Conservation (phyloP, 2,888 invertebrate species). For the Protonemura montana region DNA sequence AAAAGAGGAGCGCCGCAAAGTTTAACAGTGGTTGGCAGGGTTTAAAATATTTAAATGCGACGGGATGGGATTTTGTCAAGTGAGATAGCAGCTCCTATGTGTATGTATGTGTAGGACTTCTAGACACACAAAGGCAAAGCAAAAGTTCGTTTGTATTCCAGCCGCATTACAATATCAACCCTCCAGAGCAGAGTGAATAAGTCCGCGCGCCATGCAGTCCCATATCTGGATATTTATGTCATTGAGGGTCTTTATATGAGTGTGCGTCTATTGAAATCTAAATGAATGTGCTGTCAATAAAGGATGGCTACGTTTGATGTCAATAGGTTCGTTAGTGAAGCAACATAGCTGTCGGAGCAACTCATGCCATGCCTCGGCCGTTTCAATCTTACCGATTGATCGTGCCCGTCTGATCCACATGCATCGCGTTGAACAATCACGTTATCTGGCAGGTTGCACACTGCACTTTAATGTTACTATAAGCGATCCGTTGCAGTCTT, state of each 20-base stretch:
- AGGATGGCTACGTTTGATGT: constrained; percentile 12
- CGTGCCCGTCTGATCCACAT: neutral
- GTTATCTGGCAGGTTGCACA: neutral
- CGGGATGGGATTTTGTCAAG: neutral
- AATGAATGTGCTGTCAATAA: constrained; percentile 21
- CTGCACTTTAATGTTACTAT: neutral
- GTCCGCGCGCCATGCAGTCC: neutral
- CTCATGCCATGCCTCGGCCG: neutral
- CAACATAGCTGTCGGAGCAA: neutral
- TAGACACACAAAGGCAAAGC: constrained; percentile 28
- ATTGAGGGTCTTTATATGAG: constrained; percentile 26
- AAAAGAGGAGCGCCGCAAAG: neutral
- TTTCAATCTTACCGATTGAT: neutral
- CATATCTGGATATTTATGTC: constrained; percentile 13
- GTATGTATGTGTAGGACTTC: neutral
- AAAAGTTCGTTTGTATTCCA: neutral
- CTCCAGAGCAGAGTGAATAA: neutral
- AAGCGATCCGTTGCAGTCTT: neutral
- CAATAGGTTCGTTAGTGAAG: neutral
- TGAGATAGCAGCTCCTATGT: neutral
- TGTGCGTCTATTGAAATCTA: constrained; percentile 21
- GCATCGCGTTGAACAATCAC: neutral
- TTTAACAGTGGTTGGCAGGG: constrained; percentile 28
- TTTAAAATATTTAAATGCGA: constrained; percentile 31
- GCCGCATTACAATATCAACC: constrained; percentile 24